Base-by-base conservation (phyloP, 2,797 vertebrate genomes). In the Dendrocincla fuliginosa region DNA sequence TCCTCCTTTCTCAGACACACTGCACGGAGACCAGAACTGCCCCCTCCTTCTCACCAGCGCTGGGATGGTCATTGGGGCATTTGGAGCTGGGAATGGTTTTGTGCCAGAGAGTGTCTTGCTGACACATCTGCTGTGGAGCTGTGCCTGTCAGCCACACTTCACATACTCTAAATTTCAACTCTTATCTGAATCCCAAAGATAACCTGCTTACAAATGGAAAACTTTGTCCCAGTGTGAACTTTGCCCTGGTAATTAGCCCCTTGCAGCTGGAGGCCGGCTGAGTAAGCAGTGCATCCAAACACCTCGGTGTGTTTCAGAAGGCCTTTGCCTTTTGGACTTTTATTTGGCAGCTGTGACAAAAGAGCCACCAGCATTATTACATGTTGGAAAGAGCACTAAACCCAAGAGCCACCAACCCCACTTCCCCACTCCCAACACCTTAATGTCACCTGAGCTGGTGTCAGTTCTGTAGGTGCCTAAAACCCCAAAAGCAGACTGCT, bases 251-350 rank as follows among this genome's bases (percentile, higher is more conserved):
- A 65, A 88, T 84, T 20, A 68, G 42, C 61, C 63, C 61, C 69
- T 81, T 78, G 74, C 55, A 81, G 3, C 30, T 44, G 69, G 71
- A 83, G 46, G 28, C 20, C 20, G 80, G 49, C 57, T 92, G 86
- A 76, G 88, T 86, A 87, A 94, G 86, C 65, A 41, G 35, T 18
- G 67, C 68, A 84, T 90, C 67, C 64, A 37, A 35, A 69, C 74
- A 52, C 70, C n/a, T 13, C 5, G 25, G 46, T 59, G 60, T 84
- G 89, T 90, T 79, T 59, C 70, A 88, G 44, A 56, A 70, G 82
- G 73, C 73, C 69, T 95, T 93, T 94, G 85, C 89, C 69, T 95
- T 92, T 90, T 93, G 82, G 65, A 91, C 87, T 88, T 80, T 2
- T 47, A 11, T 87, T 93, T 89, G 83, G 64, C 79, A 89, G 37